Evolutionary conservation across 2,888 invertebrate species (phyloP).

Genomic region (Sturmia bella): DNA sequence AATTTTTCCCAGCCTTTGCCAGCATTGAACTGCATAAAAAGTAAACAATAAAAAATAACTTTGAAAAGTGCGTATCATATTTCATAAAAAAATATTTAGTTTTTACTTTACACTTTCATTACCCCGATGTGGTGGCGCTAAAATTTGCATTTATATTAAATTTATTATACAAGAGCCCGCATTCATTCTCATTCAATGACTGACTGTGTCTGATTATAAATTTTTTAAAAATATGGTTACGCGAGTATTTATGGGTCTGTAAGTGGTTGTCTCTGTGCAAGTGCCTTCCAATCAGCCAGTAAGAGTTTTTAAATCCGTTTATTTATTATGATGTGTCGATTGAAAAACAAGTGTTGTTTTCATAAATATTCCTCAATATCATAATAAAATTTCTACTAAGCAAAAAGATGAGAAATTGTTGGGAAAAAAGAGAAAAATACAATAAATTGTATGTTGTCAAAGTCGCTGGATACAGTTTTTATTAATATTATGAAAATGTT

Average conservation of each 20-base stretch:
- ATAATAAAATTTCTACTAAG: neutral
- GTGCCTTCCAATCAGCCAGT: conserved; percentile 24
- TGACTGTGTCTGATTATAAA: conserved; percentile 47
- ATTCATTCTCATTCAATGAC: conserved; percentile 28
- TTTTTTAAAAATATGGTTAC: conserved; percentile 19
- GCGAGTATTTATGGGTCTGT: neutral
- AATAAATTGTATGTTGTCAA: conserved; percentile 60
- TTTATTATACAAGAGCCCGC: conserved; percentile 59
- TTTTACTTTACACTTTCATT: conserved; percentile 67
- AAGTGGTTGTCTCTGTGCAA: conserved; percentile 2
- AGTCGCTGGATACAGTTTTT: conserved; percentile 27
- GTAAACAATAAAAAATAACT: conserved; percentile 65
- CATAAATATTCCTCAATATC: conserved; percentile 44
- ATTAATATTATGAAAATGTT: conserved; percentile 18
- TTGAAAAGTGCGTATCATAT: conserved; percentile 65
- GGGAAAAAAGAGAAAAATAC: conserved; percentile 22
- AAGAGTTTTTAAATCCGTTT: conserved; percentile 58
- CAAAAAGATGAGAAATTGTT: neutral
- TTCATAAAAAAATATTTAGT: conserved; percentile 69
- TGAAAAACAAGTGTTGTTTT: conserved; percentile 60
- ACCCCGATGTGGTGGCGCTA: conserved; percentile 54
- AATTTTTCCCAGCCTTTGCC: conserved; percentile 6
- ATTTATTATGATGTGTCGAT: conserved; percentile 68
- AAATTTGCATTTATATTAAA: conserved; percentile 70
- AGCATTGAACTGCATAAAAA: conserved; percentile 11